phyloP scores from a whole-genome alignment of 2,888 invertebrate genomes.

The Sminthurinus aureus region DNA sequence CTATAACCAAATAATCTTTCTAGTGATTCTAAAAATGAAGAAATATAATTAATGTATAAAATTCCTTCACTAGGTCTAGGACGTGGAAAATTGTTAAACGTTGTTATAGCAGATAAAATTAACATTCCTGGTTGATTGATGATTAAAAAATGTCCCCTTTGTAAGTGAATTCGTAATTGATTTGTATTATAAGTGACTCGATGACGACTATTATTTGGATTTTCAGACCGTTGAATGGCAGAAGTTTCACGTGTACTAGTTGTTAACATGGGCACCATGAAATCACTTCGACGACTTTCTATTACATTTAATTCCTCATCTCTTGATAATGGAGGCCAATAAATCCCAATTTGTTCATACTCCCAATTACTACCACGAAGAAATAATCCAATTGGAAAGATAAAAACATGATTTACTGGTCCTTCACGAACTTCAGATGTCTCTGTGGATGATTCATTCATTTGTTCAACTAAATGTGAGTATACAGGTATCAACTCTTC shows the following conservation, averaged over 20 bases:
- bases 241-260: constrained; percentile 17
- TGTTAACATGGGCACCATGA: constrained; percentile 37
- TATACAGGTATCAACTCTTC: constrained; percentile 57
- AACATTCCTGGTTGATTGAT: constrained; percentile 56
- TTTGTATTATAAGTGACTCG: constrained; percentile 38
- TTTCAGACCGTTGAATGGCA: constrained; percentile 37
- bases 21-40: constrained; percentile 52
- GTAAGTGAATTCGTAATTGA: constrained; percentile 32
- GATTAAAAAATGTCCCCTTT: constrained; percentile 10
- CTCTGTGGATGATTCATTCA: constrained; percentile 26
- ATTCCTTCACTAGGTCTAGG: constrained; percentile 51
- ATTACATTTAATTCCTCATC: constrained; percentile 52
- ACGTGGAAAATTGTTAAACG: constrained; percentile 45
- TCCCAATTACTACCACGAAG: constrained; percentile 54
- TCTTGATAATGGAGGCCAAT: constrained; percentile 54
- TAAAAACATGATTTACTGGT: constrained; percentile 51
- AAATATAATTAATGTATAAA: constrained; percentile 53
- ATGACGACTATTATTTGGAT: constrained; percentile 16
- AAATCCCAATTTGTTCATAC: constrained; percentile 53
- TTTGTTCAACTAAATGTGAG: constrained; percentile 33
- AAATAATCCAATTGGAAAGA: constrained; percentile 56
- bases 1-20: constrained; percentile 53
- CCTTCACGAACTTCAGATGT: constrained; percentile 49
- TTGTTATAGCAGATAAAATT: constrained; percentile 52
- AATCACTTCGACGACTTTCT: constrained; percentile 43